Conservation (phyloP, 2,888 invertebrate genomes). For the Macroteleia sp. region DNA sequence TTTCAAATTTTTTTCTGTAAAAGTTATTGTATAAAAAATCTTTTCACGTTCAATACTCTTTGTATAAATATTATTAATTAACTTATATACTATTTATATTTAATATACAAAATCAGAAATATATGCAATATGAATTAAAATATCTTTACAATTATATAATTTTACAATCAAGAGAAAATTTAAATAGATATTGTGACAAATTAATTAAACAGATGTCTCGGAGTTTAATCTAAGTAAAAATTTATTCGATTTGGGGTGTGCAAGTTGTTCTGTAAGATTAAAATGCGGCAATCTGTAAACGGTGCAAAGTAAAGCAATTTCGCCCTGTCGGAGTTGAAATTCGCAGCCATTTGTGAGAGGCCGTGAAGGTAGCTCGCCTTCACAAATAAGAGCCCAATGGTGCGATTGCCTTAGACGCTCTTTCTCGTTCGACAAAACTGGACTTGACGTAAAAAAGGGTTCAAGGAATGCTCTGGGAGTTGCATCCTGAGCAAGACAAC, state of each 20-base stretch:
- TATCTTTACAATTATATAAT: no score
- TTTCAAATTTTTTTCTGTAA: no score
- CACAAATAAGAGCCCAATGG: conserved; percentile 98
- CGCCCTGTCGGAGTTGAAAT: conserved; percentile 96
- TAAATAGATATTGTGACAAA: no score
- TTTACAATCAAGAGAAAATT: no score
- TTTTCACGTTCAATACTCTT: no score
- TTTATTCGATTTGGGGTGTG: conserved; percentile 97
- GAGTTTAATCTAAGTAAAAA: conserved; percentile 97
- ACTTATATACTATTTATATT: no score
- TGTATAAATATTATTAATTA: no score
- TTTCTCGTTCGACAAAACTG: conserved; percentile 93
- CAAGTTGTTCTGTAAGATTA: conserved; percentile 97
- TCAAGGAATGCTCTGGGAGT: conserved; percentile 98
- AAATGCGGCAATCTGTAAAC: conserved; percentile 96
- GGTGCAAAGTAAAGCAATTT: conserved; percentile 95
- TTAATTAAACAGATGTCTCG: conserved; percentile 98
- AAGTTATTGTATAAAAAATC: no score
- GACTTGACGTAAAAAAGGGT: conserved; percentile 93
- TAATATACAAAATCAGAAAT: no score
- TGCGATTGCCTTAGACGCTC: conserved; percentile 91
- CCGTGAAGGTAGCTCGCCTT: conserved; percentile 92
- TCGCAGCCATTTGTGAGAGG: conserved; percentile 92
- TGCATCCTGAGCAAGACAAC: conserved; percentile 96
- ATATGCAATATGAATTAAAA: no score